Conservation (phyloP, 2,888 invertebrate genomes). For the Nomada fucata region DNA sequence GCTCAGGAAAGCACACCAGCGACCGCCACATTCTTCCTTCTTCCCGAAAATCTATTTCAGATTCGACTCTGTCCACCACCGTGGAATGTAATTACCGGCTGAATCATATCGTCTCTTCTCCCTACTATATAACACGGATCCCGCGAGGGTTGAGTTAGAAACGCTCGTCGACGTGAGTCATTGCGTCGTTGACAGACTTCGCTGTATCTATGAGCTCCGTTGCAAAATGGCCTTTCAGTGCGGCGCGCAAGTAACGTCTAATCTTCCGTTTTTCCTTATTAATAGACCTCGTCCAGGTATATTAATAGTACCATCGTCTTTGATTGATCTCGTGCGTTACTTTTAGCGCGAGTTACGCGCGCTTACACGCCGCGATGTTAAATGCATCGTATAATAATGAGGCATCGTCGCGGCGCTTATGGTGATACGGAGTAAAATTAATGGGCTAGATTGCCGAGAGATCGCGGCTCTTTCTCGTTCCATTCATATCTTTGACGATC, state of each 20-base stretch:
- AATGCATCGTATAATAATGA: conserved; percentile 25
- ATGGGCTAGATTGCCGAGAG: not conserved
- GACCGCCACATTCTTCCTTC: conserved; percentile 55
- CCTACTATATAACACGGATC: conserved; percentile 45
- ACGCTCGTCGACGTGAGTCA: conserved; percentile 67
- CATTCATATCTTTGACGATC: not conserved
- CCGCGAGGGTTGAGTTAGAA: conserved; percentile 40
- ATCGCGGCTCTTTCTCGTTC: not conserved
- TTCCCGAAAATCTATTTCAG: conserved; percentile 69
- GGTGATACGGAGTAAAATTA: not conserved
- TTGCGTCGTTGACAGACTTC: conserved; percentile 74
- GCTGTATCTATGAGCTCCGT: conserved; percentile 16
- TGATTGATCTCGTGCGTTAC: conserved; percentile 51
- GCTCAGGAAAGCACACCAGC: conserved; percentile 7
- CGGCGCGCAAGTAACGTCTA: conserved; percentile 37
- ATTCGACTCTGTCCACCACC: conserved; percentile 25
- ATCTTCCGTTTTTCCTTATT: conserved; percentile 52
- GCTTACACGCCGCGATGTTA: not conserved
- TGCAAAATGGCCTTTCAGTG: conserved; percentile 51
- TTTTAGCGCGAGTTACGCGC: conserved; percentile 30
- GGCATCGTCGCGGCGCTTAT: not conserved
- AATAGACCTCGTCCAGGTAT: conserved; percentile 47
- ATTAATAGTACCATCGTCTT: conserved; percentile 43
- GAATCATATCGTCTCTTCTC: conserved; percentile 58
- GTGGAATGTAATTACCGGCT: conserved; percentile 68